A percentile compares a stretch with the other conserved stretches of the same genome.
Evolutionary conservation across 2,113 vertebrate species (phyloP).

Genomic region (Nansenia antarctica): DNA sequence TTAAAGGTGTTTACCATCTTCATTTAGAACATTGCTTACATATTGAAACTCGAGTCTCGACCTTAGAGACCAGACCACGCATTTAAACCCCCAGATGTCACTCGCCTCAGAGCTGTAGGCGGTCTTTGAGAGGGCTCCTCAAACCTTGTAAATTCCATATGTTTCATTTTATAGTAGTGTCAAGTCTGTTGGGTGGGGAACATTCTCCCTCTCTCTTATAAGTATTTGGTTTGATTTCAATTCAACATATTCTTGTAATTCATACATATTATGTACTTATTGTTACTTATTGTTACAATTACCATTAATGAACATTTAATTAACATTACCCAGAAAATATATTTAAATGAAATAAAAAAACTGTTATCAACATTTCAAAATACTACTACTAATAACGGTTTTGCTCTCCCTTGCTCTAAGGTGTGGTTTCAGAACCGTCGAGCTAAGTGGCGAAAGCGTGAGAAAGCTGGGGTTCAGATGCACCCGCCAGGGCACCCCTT

Average conservation of each 20-base stretch:
- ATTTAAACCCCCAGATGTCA: not conserved
- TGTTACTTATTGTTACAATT: not conserved
- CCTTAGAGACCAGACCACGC: conserved; percentile 36
- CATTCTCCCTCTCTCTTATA: conserved; percentile 67
- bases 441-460: conserved; percentile 89
- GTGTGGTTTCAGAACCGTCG: conserved; percentile 92
- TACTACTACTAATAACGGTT: not conserved
- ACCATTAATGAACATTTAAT: not conserved
- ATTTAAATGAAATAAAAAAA: not conserved
- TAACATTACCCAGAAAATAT: not conserved
- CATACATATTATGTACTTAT: not conserved
- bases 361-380: not conserved
- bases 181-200: conserved; percentile 84
- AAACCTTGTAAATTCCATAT: conserved; percentile 87
- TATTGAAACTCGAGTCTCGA: conserved; percentile 80
- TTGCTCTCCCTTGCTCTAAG: conserved; percentile 59
- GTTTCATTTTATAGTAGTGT: conserved; percentile 45
- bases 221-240: not conserved
- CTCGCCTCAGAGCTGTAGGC: not conserved
- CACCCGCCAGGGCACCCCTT: conserved; percentile 81
- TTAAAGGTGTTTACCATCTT: conserved; percentile 79
- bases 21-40: conserved; percentile 74
- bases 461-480: conserved; percentile 83
- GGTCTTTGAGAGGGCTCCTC: conserved; percentile 68
- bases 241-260: no score